A percentile compares a stretch with the other conserved stretches of the same genome.
phyloP scores from a whole-genome alignment of 1,140 invertebrate species.

The Kradibia gibbosae region DNA sequence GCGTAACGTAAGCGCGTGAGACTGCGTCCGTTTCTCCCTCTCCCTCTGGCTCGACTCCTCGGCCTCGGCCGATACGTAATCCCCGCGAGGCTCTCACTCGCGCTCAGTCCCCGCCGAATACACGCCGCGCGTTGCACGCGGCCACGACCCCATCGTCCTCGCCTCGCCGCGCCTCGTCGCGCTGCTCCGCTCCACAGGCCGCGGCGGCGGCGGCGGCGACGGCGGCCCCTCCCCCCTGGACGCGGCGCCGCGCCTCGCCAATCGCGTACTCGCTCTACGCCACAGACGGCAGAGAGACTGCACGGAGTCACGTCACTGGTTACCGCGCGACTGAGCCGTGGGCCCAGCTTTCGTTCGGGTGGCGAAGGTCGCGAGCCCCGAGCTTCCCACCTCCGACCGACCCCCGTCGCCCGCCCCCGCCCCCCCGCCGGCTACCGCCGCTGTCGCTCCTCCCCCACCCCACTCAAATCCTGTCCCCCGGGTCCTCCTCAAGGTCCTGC shows the following conservation, averaged over 20 bases:
- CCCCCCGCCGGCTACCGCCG: not conserved
- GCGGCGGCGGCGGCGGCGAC: not conserved
- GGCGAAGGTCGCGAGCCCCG: too few relatives aligned
- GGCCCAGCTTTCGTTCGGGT: too few relatives aligned
- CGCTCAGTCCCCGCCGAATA: slow-evolving; percentile 25
- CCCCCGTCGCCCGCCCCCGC: not conserved
- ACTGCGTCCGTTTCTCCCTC: too few relatives aligned
- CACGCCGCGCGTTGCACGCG: not conserved
- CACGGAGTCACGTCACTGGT: too few relatives aligned
- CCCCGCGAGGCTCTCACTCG: slow-evolving; percentile 33
- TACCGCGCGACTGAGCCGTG: too few relatives aligned
- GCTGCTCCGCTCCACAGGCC: not conserved
- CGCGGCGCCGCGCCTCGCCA: not conserved
- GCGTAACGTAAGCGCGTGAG: not conserved
- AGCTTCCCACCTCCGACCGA: too few relatives aligned
- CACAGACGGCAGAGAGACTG: too few relatives aligned
- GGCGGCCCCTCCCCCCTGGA: not conserved
- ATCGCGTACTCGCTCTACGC: too few relatives aligned
- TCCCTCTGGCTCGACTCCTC: too few relatives aligned
- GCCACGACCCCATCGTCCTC: not conserved
- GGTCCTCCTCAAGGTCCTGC: not conserved
- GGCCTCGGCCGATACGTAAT: slow-evolving; percentile 37
- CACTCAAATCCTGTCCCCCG: not conserved
- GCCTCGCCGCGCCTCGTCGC: not conserved
- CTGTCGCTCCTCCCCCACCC: not conserved